A percentile compares a stretch with the other conserved stretches of the same genome.
These are phyloP conservation scores for Platycheirus albimanus DNA, from an alignment of 2,888 invertebrate species.

Conservation along the genomic window DNA sequence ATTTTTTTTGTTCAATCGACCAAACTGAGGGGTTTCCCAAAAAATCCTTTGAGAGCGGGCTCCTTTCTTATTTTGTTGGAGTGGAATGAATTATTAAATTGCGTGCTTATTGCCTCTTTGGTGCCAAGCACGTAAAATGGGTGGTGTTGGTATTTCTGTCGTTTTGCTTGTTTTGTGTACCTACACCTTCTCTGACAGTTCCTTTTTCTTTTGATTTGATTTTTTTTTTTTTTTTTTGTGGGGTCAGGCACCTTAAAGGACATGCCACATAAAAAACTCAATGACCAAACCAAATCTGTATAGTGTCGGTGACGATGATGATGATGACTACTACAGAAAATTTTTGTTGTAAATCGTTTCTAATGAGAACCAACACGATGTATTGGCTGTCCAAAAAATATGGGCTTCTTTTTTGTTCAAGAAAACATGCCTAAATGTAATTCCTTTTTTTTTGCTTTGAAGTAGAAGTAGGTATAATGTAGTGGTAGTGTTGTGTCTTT, in stretches of 20 bases:
- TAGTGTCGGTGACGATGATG: neutral
- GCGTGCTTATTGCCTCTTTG: slow-evolving; percentile 42
- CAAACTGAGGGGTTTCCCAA: slow-evolving; percentile 17
- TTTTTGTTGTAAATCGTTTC: neutral
- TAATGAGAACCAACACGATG: neutral
- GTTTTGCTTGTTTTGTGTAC: slow-evolving; percentile 38
- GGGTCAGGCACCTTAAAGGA: slow-evolving; percentile 35
- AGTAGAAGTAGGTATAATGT: too few relatives aligned
- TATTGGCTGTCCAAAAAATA: neutral
- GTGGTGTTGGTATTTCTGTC: slow-evolving; percentile 49
- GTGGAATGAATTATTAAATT: slow-evolving; percentile 43
- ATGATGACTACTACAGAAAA: neutral
- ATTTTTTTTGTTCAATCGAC: slow-evolving; percentile 43
- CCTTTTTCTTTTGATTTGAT: too few relatives aligned
- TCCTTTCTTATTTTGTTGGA: too few relatives aligned
- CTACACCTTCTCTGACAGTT: slow-evolving; percentile 2
- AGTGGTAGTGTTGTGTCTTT: slow-evolving; percentile 7
- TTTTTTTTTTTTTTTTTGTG: too few relatives aligned
- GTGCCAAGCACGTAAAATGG: slow-evolving; percentile 20
- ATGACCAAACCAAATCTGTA: slow-evolving; percentile 21
- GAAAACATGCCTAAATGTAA: neutral
- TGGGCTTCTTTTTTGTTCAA: neutral
- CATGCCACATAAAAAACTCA: neutral
- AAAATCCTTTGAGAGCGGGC: neutral
- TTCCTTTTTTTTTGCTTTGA: neutral